Conservation (phyloP, 2,888 invertebrate genomes). For the Masnerella sp. region DNA sequence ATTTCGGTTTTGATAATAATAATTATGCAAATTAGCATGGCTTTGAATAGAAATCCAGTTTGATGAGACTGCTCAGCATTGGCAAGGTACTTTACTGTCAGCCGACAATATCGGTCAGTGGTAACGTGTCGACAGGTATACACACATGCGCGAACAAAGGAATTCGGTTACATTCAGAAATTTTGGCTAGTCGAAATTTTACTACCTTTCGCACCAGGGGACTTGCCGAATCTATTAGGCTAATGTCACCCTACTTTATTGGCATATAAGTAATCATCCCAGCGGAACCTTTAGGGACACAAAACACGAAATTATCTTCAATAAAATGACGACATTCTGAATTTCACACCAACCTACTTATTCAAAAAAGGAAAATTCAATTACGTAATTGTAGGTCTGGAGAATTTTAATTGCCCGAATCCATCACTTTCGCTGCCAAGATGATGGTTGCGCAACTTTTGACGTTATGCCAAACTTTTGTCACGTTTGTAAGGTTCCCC, state of each 20-base stretch:
- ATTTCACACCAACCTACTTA: too few relatives aligned
- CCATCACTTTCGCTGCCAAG: conserved; percentile 34
- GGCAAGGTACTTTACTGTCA: conserved; percentile 12
- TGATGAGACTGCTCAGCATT: conserved; percentile 4
- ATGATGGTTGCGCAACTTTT: conserved; percentile 32
- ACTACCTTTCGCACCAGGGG: conserved; percentile 22
- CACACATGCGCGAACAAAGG: conserved; percentile 18
- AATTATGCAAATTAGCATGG: conserved; percentile 15
- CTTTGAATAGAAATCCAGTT: conserved; percentile 12
- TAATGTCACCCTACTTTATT: conserved; percentile 41
- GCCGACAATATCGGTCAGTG: conserved; percentile 33
- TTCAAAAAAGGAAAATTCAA: conserved; percentile 11
- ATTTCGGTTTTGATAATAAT: conserved; percentile 11
- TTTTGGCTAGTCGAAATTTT: conserved; percentile 23
- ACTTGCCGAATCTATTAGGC: conserved; percentile 12
- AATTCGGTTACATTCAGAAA: conserved; percentile 32
- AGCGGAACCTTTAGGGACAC: background rate
- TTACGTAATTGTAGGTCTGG: too few relatives aligned
- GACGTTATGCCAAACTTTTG: conserved; percentile 35
- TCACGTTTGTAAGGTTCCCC: conserved; percentile 15
- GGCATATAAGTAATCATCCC: conserved; percentile 7
- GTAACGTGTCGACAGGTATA: conserved; percentile 30
- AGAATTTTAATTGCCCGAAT: too few relatives aligned
- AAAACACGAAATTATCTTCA: too few relatives aligned
- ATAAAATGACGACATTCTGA: too few relatives aligned